Conservation (phyloP, 2,797 vertebrate species). For the Halcyon smyrnensis region DNA sequence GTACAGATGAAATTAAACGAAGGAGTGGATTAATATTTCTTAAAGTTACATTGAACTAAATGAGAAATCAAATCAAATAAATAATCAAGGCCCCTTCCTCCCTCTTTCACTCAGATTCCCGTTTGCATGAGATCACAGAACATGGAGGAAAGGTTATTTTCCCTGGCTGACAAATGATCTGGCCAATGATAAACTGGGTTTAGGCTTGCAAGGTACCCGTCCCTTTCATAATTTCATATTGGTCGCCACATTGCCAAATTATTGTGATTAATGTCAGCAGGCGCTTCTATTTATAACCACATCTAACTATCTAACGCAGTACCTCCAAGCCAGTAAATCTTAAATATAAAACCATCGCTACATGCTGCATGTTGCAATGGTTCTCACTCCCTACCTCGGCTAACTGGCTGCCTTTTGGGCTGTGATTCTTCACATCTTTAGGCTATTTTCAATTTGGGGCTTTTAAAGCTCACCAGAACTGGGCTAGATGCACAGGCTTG, state of each 20-base stretch:
- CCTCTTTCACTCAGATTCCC: neutral
- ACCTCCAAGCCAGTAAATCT: neutral
- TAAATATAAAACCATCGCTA: constrained; percentile 3
- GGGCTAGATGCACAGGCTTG: neutral
- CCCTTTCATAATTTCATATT: neutral
- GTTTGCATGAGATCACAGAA: neutral
- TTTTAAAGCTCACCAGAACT: constrained; percentile 44
- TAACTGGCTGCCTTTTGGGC: neutral
- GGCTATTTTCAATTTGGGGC: constrained; percentile 57
- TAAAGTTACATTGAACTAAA: constrained; percentile 66
- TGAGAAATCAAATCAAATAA: constrained; percentile 49
- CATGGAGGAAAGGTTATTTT: neutral
- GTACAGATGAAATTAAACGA: constrained; percentile 75
- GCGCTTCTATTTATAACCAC: constrained; percentile 45
- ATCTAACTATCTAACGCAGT: neutral
- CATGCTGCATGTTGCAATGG: neutral
- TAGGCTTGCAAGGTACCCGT: neutral
- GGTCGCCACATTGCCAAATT: neutral
- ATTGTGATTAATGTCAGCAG: constrained; percentile 22
- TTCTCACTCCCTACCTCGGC: neutral
- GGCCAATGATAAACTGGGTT: neutral
- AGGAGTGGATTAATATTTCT: constrained; percentile 71
- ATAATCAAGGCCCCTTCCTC: neutral
- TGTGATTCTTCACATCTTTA: constrained; percentile 51
- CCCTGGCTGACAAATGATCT: neutral